Percentiles rank a stretch among this genome's conserved stretches.
Evolutionary conservation across 2,888 invertebrate species (phyloP).

Genomic region (Apeira syringaria): DNA sequence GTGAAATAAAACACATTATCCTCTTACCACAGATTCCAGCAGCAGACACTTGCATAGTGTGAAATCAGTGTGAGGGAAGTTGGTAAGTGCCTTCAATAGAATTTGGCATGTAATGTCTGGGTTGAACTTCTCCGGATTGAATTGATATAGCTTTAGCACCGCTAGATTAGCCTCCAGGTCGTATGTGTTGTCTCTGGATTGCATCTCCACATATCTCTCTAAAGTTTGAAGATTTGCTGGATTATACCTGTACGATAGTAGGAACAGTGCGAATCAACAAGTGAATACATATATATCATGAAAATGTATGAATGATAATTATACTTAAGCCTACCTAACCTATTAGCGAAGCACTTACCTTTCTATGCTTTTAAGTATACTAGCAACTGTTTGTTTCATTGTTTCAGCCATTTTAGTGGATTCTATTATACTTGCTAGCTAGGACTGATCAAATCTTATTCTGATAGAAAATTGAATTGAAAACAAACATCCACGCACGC

Average conservation of each 20-base stretch:
- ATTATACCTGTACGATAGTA: slow-evolving; percentile 92
- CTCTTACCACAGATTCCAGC: slow-evolving; percentile 85
- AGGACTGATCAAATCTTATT: no score
- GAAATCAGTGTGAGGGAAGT: slow-evolving; percentile 98
- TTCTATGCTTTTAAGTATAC: slow-evolving; percentile 96
- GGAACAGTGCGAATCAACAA: no score
- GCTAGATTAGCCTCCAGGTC: slow-evolving; percentile 99
- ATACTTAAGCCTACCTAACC: neutral
- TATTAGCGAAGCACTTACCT: slow-evolving; percentile 83
- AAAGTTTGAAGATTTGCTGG: slow-evolving; percentile 96
- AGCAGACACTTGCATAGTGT: slow-evolving; percentile 98
- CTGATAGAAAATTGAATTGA: no score
- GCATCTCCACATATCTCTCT: slow-evolving; percentile 96
- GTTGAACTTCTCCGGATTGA: slow-evolving; percentile 95
- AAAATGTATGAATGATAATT: neutral
- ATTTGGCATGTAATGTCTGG: slow-evolving; percentile 94
- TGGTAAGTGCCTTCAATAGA: slow-evolving; percentile 96
- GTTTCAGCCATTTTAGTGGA: slow-evolving; percentile 86
- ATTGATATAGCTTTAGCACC: slow-evolving; percentile 97
- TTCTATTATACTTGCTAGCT: no score
- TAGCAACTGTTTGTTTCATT: slow-evolving; percentile 93
- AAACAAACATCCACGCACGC: no score
- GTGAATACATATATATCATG: neutral
- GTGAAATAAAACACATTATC: no score
- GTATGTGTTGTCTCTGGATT: slow-evolving; percentile 96